A percentile compares a stretch with the other conserved stretches of the same genome.
Conservation (phyloP, 2,888 invertebrate species). For the Tetropium fuscum region DNA sequence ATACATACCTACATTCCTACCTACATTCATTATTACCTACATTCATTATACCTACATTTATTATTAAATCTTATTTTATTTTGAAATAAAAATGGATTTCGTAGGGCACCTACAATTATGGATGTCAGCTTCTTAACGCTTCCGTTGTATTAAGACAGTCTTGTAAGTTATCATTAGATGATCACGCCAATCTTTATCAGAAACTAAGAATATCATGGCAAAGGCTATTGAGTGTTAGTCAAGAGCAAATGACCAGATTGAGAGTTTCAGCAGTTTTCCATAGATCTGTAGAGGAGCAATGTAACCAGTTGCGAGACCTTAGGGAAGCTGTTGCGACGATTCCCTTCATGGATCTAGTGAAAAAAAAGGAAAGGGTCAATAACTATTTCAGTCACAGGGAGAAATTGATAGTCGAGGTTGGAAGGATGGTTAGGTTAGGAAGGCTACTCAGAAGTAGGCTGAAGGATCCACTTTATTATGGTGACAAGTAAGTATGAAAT, state of each 20-base stretch:
- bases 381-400: constrained; percentile 73
- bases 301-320: constrained; percentile 72
- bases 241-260: constrained; percentile 81
- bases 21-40: too few relatives aligned
- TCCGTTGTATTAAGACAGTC: constrained; percentile 79
- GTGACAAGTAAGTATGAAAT: constrained; percentile 48
- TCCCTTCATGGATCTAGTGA: constrained; percentile 64
- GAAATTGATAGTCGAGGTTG: constrained; percentile 76
- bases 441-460: constrained; percentile 74
- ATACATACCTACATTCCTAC: too few relatives aligned
- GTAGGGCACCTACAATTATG: constrained; percentile 86
- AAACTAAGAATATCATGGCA: constrained; percentile 77
- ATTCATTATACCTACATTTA: neutral
- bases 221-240: constrained; percentile 75
- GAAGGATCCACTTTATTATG: constrained; percentile 68
- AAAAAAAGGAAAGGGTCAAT: constrained; percentile 66
- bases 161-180: constrained; percentile 73
- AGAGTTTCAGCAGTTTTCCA: constrained; percentile 83
- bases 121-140: constrained; percentile 81
- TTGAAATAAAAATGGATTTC: constrained; percentile 37
- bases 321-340: constrained; percentile 70
- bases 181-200: constrained; percentile 70
- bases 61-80: neutral
- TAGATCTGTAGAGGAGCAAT: constrained; percentile 74
- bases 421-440: constrained; percentile 79